Evolutionary conservation across 2,797 vertebrate species (phyloP), one percentile per base, ranked within the genome.

Genomic region (Balearica regulorum): DNA sequence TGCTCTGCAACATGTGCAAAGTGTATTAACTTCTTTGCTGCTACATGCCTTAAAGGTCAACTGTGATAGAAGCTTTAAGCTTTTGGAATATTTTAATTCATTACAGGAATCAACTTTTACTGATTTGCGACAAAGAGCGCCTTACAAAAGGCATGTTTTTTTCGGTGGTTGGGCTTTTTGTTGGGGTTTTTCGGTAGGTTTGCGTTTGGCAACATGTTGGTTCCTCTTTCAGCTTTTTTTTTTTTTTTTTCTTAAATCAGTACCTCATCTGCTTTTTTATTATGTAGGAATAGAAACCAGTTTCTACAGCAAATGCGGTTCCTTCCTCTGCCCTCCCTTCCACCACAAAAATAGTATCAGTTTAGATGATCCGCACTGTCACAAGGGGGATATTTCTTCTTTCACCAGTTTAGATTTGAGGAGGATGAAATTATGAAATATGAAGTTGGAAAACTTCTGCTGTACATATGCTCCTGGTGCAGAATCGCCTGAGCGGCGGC

Each of bases 1-100:
- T 99, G 98, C 98, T 99, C 98, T 97, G 98, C 98, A 98, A 99
- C 99, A 99, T 99, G 99, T 99, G 99, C 98, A 98, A 98, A 99
- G 98, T 98, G 98, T 99, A 99, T 99, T 99, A 99, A 99, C 99
- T 98, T 99, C 98, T 98, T 98, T 98, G 98, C 99, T 99, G 98
- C 98, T 98, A 99, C 98, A 97, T 97, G 99, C 98, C 98, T 99
- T 98, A 98, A 97, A 98, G 98, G 98, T 98, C 98, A 98, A 97
- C 96, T 94, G 97, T 73, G 84, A 96, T 96, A 97, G 97, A 93
- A 93, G 95, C 79, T 97, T 94, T 96, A 97, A 97, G 95, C 97
- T 97, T 97, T 96, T 68, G 94, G 97, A 98, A 98, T 98, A 98
- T 97, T 98, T 98, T 97, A 96, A 96, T 96, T 98, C 94, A 92